Evolutionary conservation across 1,140 invertebrate species (phyloP), one percentile per base, ranked within the genome.

Genomic region (Rhyacophila brunnea): DNA sequence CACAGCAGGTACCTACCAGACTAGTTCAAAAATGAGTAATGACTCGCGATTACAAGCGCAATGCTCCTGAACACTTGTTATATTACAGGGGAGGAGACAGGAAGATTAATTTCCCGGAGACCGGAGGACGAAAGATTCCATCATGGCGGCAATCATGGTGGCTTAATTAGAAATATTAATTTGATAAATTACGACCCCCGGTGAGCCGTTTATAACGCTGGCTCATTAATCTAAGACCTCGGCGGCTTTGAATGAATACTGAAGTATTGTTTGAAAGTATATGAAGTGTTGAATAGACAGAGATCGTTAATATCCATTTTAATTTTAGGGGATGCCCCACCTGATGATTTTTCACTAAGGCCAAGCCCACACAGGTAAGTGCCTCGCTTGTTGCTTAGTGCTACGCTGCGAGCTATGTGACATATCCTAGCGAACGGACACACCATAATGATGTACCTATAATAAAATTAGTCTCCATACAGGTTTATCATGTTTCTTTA

Each of bases 91-190:
- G 49, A 48, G 18, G 18, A 10, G 19, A 46, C 36, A 18, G 48
- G 45, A 28, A 63, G 61, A 63, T 63, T 58, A 58, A 63, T 63
- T 42, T 40, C 51, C 13, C 13, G n/a, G 44, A 34, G 20, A 36
- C 46, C 40, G 7, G 11, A 45, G 56, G 47, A 51, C 46, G 42
- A 46, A 59, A 43, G 49, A 49, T 35, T 53, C 46, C 57, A 59
- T 59, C 42, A 59, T 53, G 13, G 18, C 34, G 7, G 55, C 60
- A 62, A 62, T 62, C 60, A 57, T 52, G 44, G 11, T 15, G 10
- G 40, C 23, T 63, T 63, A 63, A 63, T 63, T 59, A 58, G 44
- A 23, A 55, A 40, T 58, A 55, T 63, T 63, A 63, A 63, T 52
- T 63, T 32, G 40, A 51, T 58, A 51, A 59, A 49, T 63, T 58